Base-by-base conservation (phyloP, 1,140 invertebrate genomes). In the Pachypeltis micranthus region DNA sequence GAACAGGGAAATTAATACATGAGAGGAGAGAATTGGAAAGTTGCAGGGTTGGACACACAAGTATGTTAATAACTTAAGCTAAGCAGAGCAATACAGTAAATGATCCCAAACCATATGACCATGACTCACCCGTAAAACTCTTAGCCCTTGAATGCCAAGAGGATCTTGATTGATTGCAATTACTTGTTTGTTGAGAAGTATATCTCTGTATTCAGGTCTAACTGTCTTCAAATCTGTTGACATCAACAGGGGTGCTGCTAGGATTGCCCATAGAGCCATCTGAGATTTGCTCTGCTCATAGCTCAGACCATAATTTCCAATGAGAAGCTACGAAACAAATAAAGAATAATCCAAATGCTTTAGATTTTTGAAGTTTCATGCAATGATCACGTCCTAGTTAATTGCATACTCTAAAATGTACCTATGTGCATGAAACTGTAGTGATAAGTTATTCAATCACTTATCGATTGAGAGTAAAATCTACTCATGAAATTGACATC, bases 221-320 rank as follows among this genome's bases (percentile, higher is more conserved):
- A 96, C 85, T 2, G 77, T 82, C 21, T 82, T 74, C 61, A 96
- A 79, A 75, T 96, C 91, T 19, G 84, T 83, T 23, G 91, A 94
- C 83, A 96, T 92, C 12, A 95, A 81, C 0, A 96, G 74, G 0
- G 93, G 93, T 0, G 92, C 87, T 0, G 91, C 89, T 74, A 93
- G 78, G 51, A 96, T 83, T 1, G 88, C 83, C 93, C 93, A 96
- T 64, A 96, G 78, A 0, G 90, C 88, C 87, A 96, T 91, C 78
- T 96, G 93, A 0, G 85, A 78, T 72, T 85, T 82, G 59, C 87
- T 83, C 76, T 95, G 90, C 65, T 90, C 87, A 65, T 83, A 80
- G 61, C 86, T 90, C 19, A 96, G 72, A 1, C 90, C 92, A 75
- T 81, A 91, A 73, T 96, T 93, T 16, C 93, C 93, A 69, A 92